Percentiles rank a stretch among this genome's conserved stretches.
Conservation (phyloP, 2,888 invertebrate species). For the Orgyia antiqua region DNA sequence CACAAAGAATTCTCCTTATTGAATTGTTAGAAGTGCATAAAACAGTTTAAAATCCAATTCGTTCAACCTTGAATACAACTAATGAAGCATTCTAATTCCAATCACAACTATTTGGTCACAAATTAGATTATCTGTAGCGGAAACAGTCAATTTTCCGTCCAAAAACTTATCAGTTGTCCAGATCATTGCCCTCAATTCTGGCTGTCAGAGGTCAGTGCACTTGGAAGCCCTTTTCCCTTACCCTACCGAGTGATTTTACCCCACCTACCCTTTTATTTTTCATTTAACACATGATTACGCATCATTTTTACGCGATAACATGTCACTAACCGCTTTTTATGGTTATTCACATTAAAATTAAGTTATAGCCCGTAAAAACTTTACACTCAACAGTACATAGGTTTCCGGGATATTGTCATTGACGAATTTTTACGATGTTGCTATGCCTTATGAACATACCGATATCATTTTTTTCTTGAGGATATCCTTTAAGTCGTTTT, state of each 20-base stretch:
- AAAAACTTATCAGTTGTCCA: slow-evolving; percentile 48
- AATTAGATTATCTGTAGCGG: slow-evolving; percentile 15
- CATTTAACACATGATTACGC: slow-evolving; percentile 53
- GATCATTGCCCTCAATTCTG: slow-evolving; percentile 48
- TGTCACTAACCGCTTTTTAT: not conserved
- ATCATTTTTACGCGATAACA: slow-evolving; percentile 11
- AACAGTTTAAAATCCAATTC: too few relatives aligned
- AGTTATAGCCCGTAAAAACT: too few relatives aligned
- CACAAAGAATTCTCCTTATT: too few relatives aligned
- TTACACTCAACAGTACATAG: too few relatives aligned
- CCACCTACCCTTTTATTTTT: slow-evolving; percentile 38
- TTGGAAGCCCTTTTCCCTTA: slow-evolving; percentile 43
- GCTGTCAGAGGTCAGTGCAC: slow-evolving; percentile 54
- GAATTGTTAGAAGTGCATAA: too few relatives aligned
- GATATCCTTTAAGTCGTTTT: too few relatives aligned
- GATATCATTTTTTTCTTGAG: too few relatives aligned
- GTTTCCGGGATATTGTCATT: too few relatives aligned
- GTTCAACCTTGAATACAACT: too few relatives aligned
- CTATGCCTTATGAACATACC: too few relatives aligned
- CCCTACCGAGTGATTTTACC: slow-evolving; percentile 35
- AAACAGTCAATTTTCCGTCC: slow-evolving; percentile 25
- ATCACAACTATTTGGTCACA: slow-evolving; percentile 2
- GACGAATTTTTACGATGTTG: too few relatives aligned
- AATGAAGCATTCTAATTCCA: not conserved
- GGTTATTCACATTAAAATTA: not conserved